phyloP scores from a whole-genome alignment of 1,140 invertebrate genomes.

The Tribolium castaneum region DNA sequence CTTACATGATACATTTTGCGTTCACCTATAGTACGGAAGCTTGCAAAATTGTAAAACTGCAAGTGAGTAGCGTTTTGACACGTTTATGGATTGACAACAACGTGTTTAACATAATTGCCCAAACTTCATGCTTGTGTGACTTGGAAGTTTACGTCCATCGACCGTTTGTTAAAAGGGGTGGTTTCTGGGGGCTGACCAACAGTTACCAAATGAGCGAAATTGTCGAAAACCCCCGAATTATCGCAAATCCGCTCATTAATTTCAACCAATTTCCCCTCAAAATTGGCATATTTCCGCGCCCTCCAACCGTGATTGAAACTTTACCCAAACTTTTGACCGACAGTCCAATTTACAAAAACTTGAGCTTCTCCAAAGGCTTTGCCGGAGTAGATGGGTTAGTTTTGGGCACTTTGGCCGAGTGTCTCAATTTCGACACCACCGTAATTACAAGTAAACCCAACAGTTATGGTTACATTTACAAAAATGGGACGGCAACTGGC shows the following conservation, averaged over 20 bases:
- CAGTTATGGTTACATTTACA: conserved; percentile 56
- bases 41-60: neutral
- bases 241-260: neutral
- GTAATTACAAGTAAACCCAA: conserved; percentile 47
- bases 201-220: neutral
- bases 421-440: conserved; percentile 60
- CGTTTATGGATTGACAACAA: neutral
- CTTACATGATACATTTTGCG: neutral
- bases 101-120: neutral
- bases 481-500: conserved; percentile 59
- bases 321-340: conserved; percentile 12
- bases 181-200: neutral
- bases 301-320: neutral
- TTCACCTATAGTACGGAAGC: neutral
- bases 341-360: conserved; percentile 36
- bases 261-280: conserved; percentile 8
- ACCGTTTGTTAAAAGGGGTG: neutral
- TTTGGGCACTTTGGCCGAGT: conserved; percentile 54
- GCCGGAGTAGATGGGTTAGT: conserved; percentile 59
- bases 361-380: conserved; percentile 34
- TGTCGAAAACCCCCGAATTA: neutral
- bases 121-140: neutral
- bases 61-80: neutral
- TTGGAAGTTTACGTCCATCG: neutral
- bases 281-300: neutral